Percentiles rank a stretch among this genome's conserved stretches.
Evolutionary conservation across 1,140 invertebrate genomes (phyloP).

Genomic region (Oedothorax gibbosus): DNA sequence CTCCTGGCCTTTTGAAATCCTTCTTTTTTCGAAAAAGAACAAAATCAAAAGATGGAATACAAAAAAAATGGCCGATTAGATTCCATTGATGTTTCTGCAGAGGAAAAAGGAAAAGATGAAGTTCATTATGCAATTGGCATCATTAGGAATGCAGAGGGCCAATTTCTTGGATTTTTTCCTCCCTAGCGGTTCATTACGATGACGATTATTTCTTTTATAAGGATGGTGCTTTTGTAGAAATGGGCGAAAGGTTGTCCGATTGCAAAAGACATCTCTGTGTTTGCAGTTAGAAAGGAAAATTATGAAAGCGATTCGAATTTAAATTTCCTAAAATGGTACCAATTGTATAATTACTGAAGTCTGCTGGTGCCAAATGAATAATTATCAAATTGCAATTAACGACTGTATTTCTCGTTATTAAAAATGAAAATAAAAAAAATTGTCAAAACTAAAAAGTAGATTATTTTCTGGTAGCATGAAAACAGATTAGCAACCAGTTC

Average conservation of each 20-base stretch:
- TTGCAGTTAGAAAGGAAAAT: too few species aligned
- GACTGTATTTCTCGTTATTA: too few species aligned
- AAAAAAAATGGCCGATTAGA: slow-evolving; percentile 57
- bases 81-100: slow-evolving; percentile 58
- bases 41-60: background rate
- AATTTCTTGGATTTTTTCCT: slow-evolving; percentile 27
- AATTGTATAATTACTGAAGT: too few species aligned
- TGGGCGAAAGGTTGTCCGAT: background rate
- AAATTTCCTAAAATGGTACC: too few species aligned
- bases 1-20: background rate
- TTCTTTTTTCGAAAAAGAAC: slow-evolving; percentile 8
- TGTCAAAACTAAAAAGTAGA: too few species aligned
- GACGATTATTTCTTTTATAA: background rate
- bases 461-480: too few species aligned
- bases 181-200: background rate
- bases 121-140: slow-evolving; percentile 60
- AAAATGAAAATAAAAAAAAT: too few species aligned
- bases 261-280: too few species aligned
- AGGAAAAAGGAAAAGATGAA: slow-evolving; percentile 41
- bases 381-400: too few species aligned
- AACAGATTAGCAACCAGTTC: too few species aligned
- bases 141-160: slow-evolving; percentile 44
- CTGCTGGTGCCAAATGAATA: too few species aligned
- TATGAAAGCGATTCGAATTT: too few species aligned
- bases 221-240: background rate